Base-by-base conservation (phyloP, 1,140 invertebrate species). In the Cotesia vestalis region DNA sequence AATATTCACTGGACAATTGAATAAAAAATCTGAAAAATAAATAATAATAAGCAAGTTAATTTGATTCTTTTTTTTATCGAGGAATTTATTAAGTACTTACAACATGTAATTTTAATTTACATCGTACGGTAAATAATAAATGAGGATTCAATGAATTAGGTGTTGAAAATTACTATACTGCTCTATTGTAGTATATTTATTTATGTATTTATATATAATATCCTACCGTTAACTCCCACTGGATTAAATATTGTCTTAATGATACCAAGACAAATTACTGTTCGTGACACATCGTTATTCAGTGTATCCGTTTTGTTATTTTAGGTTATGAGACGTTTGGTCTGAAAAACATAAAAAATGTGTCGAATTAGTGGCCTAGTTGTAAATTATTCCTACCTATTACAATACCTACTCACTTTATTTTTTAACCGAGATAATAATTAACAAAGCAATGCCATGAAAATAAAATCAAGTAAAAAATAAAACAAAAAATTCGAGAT, bases 181-280 rank as follows among this genome's bases (percentile, higher is more conserved):
- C 40, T 46, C 40, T 46, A 46, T 46, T 46, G 40, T 46, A 46
- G 27, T 46, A 57, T 52, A 53, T 35, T 61, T 46, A 46, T 46
- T 59, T 57, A 68, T 51, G 27, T 63, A 63, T 9, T 35, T 35
- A 14, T 61, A 17, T 14, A 59, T 46, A 17, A 46, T 14, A 20
- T n/a, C 60, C 14, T 12, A 63, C 40, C 52, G 51, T 55, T 52
- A 53, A 35, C 27, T 27, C 20, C 62, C 46, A 14, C 55, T 63
- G 12, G 36, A 35, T 36, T 35, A 27, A 64, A 55, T 64, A 71
- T 66, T 63, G 17, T 27, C 36, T 66, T 66, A 64, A 66, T 71
- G 62, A 71, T 66, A 14, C 8, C 52, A 66, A 40, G 51, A 71
- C 62, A 71, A 71, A 71, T 71, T 71, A 20, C 52, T 64, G 61